Conservation (phyloP, 2,888 invertebrate species). For the Sympetrum striolatum region DNA sequence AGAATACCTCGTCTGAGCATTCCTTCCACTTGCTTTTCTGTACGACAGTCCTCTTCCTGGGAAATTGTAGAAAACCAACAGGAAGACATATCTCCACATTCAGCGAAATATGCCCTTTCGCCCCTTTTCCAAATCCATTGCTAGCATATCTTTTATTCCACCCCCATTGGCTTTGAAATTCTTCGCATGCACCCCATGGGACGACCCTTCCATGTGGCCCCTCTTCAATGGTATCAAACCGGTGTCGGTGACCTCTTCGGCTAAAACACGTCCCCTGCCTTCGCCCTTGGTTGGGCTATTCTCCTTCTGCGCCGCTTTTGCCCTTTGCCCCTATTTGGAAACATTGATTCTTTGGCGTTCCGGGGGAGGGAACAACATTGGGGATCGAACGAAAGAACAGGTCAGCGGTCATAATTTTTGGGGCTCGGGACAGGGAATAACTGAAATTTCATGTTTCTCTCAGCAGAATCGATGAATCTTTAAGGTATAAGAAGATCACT, state of each 20-base stretch:
- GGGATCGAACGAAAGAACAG: not conserved
- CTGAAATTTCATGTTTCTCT: too few species aligned
- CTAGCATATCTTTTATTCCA: not conserved
- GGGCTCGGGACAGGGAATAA: not conserved
- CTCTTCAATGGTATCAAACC: not conserved
- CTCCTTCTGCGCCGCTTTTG: not conserved
- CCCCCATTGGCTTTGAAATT: not conserved
- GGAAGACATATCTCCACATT: not conserved
- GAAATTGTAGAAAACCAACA: not conserved
- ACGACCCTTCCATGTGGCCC: not conserved
- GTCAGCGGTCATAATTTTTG: not conserved
- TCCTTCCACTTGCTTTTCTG: not conserved
- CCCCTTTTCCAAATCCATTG: not conserved
- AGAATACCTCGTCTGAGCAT: not conserved
- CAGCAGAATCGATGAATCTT: too few species aligned
- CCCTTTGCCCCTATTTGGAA: not conserved
- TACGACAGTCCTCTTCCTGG: not conserved
- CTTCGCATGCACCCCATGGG: not conserved
- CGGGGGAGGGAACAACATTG: not conserved
- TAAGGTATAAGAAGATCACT: too few species aligned
- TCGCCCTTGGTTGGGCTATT: not conserved
- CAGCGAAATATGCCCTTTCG: not conserved
- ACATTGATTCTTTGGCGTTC: not conserved
- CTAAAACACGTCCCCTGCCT: not conserved
- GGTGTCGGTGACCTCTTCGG: not conserved